Conservation (phyloP, 2,888 invertebrate species). For the Cecidostiba fungosa region DNA sequence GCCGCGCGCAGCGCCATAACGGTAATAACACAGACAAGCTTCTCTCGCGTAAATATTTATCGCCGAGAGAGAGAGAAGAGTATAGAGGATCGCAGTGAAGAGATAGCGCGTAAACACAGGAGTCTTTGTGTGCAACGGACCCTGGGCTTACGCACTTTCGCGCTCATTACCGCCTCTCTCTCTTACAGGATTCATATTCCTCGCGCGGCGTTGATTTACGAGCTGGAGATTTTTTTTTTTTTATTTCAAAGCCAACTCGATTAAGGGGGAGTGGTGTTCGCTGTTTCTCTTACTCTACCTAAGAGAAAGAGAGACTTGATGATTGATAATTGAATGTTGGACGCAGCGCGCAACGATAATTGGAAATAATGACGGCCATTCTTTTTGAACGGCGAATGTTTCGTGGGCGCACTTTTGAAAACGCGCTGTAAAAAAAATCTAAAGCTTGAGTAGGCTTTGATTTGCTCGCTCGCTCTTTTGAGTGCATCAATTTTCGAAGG, state of each 20-base stretch:
- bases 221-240: constrained; percentile 24
- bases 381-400: constrained; percentile 9
- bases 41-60: constrained; percentile 21
- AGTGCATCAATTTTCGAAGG: constrained; percentile 11
- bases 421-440: background rate
- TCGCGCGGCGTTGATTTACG: constrained; percentile 32
- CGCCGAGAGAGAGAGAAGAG: background rate
- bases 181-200: background rate
- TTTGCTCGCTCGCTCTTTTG: background rate
- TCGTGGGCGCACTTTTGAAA: background rate
- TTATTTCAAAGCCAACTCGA: constrained; percentile 55
- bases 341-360: constrained; percentile 32
- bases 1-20: background rate
- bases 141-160: constrained; percentile 8
- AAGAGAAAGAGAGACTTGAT: background rate
- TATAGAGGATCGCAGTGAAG: background rate
- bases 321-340: constrained; percentile 55
- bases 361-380: constrained; percentile 47
- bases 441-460: constrained; percentile 10
- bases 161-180: constrained; percentile 14
- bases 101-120: constrained; percentile 34
- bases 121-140: constrained; percentile 10
- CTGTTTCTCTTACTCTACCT: background rate
- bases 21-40: background rate
- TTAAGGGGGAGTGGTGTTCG: constrained; percentile 38